These are phyloP conservation scores for Pantherophis vulpinus DNA, from an alignment of 2,797 vertebrate genomes.

Conservation along the genomic window DNA sequence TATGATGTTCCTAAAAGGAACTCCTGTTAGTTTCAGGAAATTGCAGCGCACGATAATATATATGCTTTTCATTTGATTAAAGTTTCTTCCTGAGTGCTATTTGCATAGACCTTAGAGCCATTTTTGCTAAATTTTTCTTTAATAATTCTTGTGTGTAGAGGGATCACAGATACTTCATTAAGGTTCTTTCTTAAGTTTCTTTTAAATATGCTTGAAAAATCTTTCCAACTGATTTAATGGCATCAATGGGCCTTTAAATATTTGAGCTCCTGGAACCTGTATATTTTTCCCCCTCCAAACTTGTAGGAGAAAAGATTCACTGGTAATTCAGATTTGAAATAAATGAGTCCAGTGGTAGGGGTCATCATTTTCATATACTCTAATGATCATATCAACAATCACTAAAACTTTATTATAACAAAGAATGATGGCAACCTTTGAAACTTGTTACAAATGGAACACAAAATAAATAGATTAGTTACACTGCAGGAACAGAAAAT, in stretches of 20 bases:
- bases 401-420: not conserved
- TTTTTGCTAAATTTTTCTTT: not conserved
- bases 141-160: not conserved
- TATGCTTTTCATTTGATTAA: not conserved
- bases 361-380: not conserved
- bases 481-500: not conserved
- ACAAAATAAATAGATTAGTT: no score
- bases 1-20: not conserved
- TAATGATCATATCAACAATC: not conserved
- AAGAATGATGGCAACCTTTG: not conserved
- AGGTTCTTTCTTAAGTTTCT: not conserved
- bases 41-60: not conserved
- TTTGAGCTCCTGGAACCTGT: slow-evolving; percentile 3
- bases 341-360: not conserved
- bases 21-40: not conserved
- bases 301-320: not conserved
- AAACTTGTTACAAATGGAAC: not conserved
- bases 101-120: not conserved
- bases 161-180: not conserved
- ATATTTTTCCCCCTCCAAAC: not conserved
- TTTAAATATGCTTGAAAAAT: not conserved
- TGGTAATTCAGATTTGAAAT: not conserved
- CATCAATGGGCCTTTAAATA: not conserved
- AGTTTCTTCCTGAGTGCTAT: not conserved
- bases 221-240: slow-evolving; percentile 1